Percentiles rank a stretch among this genome's conserved stretches.
Evolutionary conservation across 2,113 vertebrate species (phyloP).

Genomic region (Sarotherodon lohbergeri): DNA sequence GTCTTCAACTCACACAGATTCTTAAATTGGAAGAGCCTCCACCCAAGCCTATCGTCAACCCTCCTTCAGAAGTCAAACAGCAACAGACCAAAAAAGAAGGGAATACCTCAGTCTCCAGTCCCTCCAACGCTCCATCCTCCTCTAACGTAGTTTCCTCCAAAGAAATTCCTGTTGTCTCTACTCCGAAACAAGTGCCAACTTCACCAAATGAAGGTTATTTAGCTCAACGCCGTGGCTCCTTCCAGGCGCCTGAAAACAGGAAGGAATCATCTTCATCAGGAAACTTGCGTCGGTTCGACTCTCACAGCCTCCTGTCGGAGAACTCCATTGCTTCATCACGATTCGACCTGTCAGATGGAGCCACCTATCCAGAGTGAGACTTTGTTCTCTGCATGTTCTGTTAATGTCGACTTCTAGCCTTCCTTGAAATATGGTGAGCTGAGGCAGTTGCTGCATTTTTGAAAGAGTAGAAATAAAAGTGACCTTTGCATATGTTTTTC

Average conservation of each 20-base stretch:
- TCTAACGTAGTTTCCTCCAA: background rate
- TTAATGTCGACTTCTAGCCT: background rate
- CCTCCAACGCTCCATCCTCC: background rate
- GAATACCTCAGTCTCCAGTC: background rate
- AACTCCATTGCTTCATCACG: slow-evolving; percentile 86
- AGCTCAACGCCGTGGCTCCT: background rate
- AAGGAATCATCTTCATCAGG: background rate
- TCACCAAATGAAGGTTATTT: background rate
- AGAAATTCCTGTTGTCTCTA: background rate
- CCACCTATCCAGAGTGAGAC: slow-evolving; percentile 74
- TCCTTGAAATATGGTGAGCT: background rate
- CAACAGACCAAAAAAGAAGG: background rate
- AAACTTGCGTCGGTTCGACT: slow-evolving; percentile 57
- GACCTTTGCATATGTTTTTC: background rate
- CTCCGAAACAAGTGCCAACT: background rate
- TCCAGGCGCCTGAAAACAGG: rapidly evolving
- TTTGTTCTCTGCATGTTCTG: background rate
- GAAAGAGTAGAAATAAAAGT: background rate
- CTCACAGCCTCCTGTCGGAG: slow-evolving; percentile 82
- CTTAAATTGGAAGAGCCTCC: slow-evolving; percentile 78
- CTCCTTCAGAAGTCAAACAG: background rate
- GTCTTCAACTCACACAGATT: slow-evolving; percentile 69
- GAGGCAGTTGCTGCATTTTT: background rate
- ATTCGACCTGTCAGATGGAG: slow-evolving; percentile 79
- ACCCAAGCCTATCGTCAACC: slow-evolving; percentile 45